phyloP scores from a whole-genome alignment of 2,888 invertebrate species.

The Troglohyphantes excavatus region DNA sequence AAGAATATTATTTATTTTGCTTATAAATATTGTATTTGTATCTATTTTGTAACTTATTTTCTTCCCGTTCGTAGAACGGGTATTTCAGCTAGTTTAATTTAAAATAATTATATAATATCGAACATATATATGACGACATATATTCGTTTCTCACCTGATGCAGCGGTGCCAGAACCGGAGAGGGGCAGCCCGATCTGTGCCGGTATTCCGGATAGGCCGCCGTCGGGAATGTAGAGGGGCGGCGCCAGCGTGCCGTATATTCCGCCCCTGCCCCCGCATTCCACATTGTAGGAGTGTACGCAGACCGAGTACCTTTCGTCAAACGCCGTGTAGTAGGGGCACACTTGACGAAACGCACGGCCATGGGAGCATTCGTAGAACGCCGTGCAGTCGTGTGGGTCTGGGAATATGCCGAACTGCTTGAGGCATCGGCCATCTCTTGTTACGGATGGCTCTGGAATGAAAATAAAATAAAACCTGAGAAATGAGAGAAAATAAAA shows the following conservation, averaged over 20 bases:
- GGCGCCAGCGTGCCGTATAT: slow-evolving; percentile 72
- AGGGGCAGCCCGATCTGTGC: background rate
- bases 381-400: slow-evolving; percentile 66
- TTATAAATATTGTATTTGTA: too few species aligned
- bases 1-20: too few species aligned
- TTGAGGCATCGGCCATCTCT: slow-evolving; percentile 67
- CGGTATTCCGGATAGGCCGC: slow-evolving; percentile 9
- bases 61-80: too few species aligned
- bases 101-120: too few species aligned
- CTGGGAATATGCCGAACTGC: slow-evolving; percentile 68
- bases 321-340: slow-evolving; percentile 73
- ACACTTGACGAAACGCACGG: slow-evolving; percentile 54
- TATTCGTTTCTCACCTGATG: slow-evolving; percentile 71
- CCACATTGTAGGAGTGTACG: slow-evolving; percentile 63
- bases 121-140: too few species aligned
- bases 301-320: slow-evolving; percentile 66
- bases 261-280: slow-evolving; percentile 69
- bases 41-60: too few species aligned
- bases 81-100: too few species aligned
- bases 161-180: slow-evolving; percentile 40
- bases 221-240: slow-evolving; percentile 51
- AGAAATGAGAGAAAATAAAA: too few species aligned
- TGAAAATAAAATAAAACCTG: too few species aligned
- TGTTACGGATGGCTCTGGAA: slow-evolving; percentile 63
- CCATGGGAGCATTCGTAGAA: slow-evolving; percentile 71